These are phyloP conservation scores for Okapia johnstoni DNA, from an alignment of 2,113 vertebrate genomes.

Conservation along the genomic window DNA sequence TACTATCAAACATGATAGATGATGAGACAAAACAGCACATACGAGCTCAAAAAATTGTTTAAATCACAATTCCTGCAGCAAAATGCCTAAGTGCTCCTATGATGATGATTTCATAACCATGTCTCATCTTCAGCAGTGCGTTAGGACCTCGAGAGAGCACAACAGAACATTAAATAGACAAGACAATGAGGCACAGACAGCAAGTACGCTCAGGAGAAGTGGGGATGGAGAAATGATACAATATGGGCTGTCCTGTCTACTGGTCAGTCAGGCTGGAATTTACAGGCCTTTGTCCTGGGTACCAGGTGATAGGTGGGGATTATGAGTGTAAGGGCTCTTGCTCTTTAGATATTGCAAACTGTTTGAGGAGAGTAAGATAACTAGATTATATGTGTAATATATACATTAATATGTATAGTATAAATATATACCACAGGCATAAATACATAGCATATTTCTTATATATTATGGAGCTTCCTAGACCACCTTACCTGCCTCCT, in stretches of 20 bases:
- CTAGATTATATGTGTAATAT: neutral
- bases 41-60: constrained; percentile 47
- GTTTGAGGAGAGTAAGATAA: neutral
- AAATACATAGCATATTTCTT: neutral
- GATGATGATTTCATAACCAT: constrained; percentile 69
- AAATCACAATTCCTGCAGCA: constrained; percentile 63
- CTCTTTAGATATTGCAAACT: neutral
- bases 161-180: constrained; percentile 51
- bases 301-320: neutral
- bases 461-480: neutral
- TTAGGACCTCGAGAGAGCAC: constrained; percentile 37
- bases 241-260: rapidly evolving
- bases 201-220: constrained; percentile 13
- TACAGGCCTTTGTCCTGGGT: neutral
- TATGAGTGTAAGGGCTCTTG: neutral
- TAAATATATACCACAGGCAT: neutral
- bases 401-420: neutral
- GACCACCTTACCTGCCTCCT: neutral
- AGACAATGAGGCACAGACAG: constrained; percentile 3
- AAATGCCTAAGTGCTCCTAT: constrained; percentile 55
- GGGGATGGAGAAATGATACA: neutral
- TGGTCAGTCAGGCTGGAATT: neutral
- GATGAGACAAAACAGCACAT: constrained; percentile 52
- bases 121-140: constrained; percentile 55
- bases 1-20: constrained; percentile 66